Base-by-base conservation (phyloP, 2,888 invertebrate species). In the Troides helena region DNA sequence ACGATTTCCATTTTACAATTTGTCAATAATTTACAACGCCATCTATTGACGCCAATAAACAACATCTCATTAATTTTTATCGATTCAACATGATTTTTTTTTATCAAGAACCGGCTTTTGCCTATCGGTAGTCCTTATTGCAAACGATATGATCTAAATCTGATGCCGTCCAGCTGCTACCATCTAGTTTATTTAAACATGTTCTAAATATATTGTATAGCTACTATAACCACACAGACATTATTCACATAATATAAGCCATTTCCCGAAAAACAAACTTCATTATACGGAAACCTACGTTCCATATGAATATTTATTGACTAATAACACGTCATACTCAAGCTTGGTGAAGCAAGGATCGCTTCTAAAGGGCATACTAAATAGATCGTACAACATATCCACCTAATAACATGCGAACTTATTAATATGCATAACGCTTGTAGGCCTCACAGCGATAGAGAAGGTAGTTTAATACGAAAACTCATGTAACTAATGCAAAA, bases 361-460 rank as follows among this genome's bases (percentile, higher is more conserved):
- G 76, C 75, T 78, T 73, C 73, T 76, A 79, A 78, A 78, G 80
- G 74, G 79, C 74, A 76, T 74, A 73, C 74, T 74, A 75, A 73
- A 68, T 75, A 70, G 67, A 67, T 70, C 67, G 60, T 56, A 72
- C 73, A 74, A 81, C 80, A 84, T 79, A 83, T 81, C 82, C 78
- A 78, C 76, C 72, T 85, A 85, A 85, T 87, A 87, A 83, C 82
- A 85, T 82, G 81, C 81, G 77, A 77, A 77, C 80, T 85, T 81
- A 89, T 90, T 87, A 91, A 88, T 89, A 91, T 91, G 87, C 86
- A 90, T 89, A 85, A 81, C 87, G 84, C 78, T 78, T 80, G 83
- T 80, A 84, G 81, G 85, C 87, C 86, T 81, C 82, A 80, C 86
- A 83, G 86, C 75, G 86, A 82, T 79, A 77, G 77, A 75, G 76